A percentile compares a stretch with the other conserved stretches of the same genome.
Conservation (phyloP, 1,140 invertebrate genomes). For the Glomeris maerens region DNA sequence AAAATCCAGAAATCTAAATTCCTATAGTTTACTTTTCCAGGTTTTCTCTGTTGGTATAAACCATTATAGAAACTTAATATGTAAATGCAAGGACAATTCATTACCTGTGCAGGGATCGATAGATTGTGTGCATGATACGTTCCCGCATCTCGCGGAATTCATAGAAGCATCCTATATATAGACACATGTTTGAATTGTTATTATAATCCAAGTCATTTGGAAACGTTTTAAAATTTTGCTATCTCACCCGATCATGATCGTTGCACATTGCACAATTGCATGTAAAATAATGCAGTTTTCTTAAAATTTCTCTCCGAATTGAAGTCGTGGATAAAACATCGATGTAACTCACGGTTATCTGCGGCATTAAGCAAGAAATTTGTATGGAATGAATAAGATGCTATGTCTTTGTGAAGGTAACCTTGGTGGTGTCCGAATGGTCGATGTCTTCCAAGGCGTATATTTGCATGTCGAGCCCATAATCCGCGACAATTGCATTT, state of each 20-base stretch:
- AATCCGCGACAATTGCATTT: too few relatives aligned
- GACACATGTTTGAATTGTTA: too few relatives aligned
- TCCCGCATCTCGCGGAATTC: background rate
- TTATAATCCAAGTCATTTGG: conserved; percentile 18
- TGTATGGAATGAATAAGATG: background rate
- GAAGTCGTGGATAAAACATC: too few relatives aligned
- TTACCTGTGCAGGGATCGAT: too few relatives aligned
- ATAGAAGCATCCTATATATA: background rate
- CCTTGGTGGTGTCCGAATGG: background rate
- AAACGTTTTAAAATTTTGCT: conserved; percentile 4
- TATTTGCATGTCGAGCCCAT: background rate
- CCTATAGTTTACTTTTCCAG: background rate
- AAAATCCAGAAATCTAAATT: too few relatives aligned
- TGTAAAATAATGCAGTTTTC: too few relatives aligned
- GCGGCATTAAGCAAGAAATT: background rate
- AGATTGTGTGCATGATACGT: background rate
- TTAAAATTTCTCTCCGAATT: too few relatives aligned
- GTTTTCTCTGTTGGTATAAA: background rate
- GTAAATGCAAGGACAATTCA: too few relatives aligned
- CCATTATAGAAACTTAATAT: background rate
- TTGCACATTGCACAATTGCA: too few relatives aligned
- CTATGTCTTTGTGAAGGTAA: background rate
- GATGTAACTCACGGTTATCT: too few relatives aligned
- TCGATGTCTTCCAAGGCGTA: background rate
- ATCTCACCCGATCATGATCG: background rate